Evolutionary conservation across 2,888 invertebrate species (phyloP), one percentile per base, ranked within the genome.

Genomic region (Andrena marginata): DNA sequence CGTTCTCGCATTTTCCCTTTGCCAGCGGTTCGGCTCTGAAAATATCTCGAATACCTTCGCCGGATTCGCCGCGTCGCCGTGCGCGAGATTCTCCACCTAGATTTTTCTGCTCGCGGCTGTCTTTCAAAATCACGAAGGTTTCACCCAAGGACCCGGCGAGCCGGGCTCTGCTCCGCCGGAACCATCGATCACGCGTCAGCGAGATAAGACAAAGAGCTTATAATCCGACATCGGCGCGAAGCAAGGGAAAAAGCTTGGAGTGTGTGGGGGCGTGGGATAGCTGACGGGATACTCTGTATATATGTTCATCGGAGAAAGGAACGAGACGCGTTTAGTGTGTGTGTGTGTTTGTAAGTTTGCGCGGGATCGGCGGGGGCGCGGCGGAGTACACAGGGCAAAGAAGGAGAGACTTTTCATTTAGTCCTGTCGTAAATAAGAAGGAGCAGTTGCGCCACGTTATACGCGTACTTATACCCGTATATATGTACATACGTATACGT

Each of bases 371-470:
- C 13, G 16, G 31, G 33, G 10, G 56, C 2, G 13, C 4, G n/a
- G 26, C 2, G 73, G 23, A 56, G 6, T 7, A 54, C 33, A 26
- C 29, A 13, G 64, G 63, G 68, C 63, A 60, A 51, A 59, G 76
- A 63, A 48, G 16, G 65, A 13, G 73, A 73, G 70, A 84, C 73
- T 84, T 88, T 87, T 88, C 88, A 88, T 88, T 88, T 87, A 81
- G 81, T 76, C 73, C 76, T 74, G 80, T 77, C 82, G 82, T 88
- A 88, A 88, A 88, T 88, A 88, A 88, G 84, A 83, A 77, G 64
- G 64, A 71, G 76, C 79, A 69, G 79, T 79, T 77, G 72, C 70
- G 23, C 54, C 72, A 23, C 33, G 69, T 69, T 67, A 63, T 35
- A 54, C 54, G 42, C 42, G 62, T 49, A 13, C 42, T 42, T 42